Percentiles rank a stretch among this genome's conserved stretches.
These are phyloP conservation scores for Myrmecobius fasciatus DNA, from an alignment of 2,113 vertebrate species.

Conservation along the genomic window DNA sequence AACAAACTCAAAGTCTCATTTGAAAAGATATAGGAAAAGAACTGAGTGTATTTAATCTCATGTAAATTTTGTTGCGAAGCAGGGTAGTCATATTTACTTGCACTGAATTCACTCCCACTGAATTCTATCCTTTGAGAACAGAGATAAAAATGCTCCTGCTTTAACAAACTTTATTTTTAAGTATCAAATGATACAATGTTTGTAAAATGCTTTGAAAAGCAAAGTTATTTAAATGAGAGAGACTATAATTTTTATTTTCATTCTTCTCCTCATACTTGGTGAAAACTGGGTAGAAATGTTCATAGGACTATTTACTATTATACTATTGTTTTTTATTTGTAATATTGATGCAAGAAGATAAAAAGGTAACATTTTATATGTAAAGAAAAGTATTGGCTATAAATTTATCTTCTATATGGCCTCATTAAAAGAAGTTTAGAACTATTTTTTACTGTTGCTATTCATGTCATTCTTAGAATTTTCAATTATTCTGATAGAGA, in stretches of 20 bases:
- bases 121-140: constrained; percentile 21
- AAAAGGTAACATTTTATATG: background rate
- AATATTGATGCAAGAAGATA: background rate
- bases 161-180: background rate
- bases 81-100: background rate
- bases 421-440: background rate
- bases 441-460: background rate
- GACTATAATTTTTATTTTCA: background rate
- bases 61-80: background rate
- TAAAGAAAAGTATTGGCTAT: background rate
- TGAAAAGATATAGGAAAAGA: background rate
- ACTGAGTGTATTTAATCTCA: constrained; percentile 10
- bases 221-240: background rate
- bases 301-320: background rate
- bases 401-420: background rate
- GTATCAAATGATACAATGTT: background rate
- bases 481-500: background rate
- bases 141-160: background rate
- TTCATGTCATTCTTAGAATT: background rate
- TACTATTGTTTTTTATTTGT: background rate
- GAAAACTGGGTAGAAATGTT: background rate
- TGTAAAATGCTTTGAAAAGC: background rate
- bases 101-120: background rate
- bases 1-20: background rate
- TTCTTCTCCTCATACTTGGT: background rate